Base-by-base conservation (phyloP, 2,113 vertebrate genomes). In the Burhinus bistriatus region DNA sequence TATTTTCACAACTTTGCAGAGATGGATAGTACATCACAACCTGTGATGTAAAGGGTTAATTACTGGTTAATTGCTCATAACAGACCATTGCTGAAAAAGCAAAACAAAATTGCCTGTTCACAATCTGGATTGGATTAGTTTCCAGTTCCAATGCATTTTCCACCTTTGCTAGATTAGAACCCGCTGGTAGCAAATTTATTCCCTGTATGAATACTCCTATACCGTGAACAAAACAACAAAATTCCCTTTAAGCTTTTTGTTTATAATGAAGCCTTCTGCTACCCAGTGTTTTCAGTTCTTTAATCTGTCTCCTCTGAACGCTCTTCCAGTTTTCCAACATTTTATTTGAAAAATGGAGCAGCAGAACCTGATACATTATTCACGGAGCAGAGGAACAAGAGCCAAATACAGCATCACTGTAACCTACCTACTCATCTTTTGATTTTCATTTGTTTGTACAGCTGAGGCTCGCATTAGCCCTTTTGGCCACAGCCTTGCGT, bases 381-480 rank as follows among this genome's bases (percentile, higher is more conserved):
- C 73, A 72, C 2, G 0, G 71, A 95, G 45, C 78, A 51, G 55
- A 70, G 32, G 58, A 89, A 79, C 1, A 0, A 85, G 45, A 90
- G 78, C 58, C 78, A 93, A 94, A 80, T 51, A 17, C 45, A 71
- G 70, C 3, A 0, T 49, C 82, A 80, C 49, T 9, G 0, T 88
- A 92, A 93, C 78, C 76, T 96, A 86, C 91, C 78, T 93, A 82
- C 84, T 97, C 82, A 96, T 95, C 66, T 69, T 91, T 87, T 93
- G 68, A 77, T 96, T 97, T 94, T 91, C 82, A 79, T 95, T 89
- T 95, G 81, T 97, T 94, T 95, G 87, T 94, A 95, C 93, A 97
- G 96, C 85, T 94, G 95, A 91, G 82, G 87, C 85, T 96, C 2
- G 0, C 84, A 14, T 85, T 95, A 95, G 89, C 89, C 90, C 32